Evolutionary conservation across 2,113 vertebrate species (phyloP).

Genomic region (Stictonetta naevosa): DNA sequence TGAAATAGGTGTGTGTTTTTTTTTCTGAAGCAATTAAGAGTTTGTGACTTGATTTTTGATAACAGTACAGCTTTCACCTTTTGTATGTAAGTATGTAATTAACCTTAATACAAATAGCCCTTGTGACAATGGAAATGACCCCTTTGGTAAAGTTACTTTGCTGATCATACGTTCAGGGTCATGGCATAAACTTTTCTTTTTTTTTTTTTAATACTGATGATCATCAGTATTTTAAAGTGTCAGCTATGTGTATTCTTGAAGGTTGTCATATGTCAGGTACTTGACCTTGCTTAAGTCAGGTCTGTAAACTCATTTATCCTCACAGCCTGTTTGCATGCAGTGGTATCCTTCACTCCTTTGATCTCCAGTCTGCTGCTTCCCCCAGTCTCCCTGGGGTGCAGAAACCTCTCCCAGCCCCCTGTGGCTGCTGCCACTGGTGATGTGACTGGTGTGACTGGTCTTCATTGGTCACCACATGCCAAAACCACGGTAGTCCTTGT

Average conservation of each 20-base stretch:
- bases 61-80: not conserved
- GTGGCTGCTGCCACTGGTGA: accelerated
- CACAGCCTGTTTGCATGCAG: accelerated
- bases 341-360: too few species aligned
- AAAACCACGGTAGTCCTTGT: not conserved
- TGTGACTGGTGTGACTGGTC: accelerated
- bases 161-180: not conserved
- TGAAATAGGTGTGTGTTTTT: not conserved
- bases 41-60: not conserved
- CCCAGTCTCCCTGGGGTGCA: not conserved
- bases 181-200: not conserved
- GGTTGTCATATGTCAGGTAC: not conserved
- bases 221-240: not conserved
- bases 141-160: not conserved
- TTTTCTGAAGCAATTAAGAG: not conserved
- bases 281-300: not conserved
- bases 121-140: not conserved
- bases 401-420: too few species aligned
- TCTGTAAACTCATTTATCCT: not conserved
- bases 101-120: not conserved
- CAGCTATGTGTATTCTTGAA: not conserved
- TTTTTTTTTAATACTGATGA: not conserved
- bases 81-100: not conserved
- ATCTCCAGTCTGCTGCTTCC: not conserved
- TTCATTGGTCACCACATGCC: not conserved